phyloP scores from a whole-genome alignment of 2,888 invertebrate species.

The Galerucella nymphaeae region DNA sequence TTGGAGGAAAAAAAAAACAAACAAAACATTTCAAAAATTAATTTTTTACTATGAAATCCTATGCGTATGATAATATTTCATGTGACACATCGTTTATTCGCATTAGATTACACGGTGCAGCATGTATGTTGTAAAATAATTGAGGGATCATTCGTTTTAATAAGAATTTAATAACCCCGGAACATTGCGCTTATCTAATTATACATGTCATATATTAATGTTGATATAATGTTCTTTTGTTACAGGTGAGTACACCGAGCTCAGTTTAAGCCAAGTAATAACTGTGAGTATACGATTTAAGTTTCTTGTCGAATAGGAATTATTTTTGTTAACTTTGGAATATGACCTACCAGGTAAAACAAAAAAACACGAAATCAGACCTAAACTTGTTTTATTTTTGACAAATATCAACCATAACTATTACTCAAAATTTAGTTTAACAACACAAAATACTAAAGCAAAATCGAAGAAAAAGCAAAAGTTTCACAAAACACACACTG shows the following conservation, averaged over 20 bases:
- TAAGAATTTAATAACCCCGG: constrained; percentile 9
- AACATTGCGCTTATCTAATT: not conserved
- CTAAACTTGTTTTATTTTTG: too few relatives aligned
- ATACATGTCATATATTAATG: constrained; percentile 10
- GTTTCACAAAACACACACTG: too few relatives aligned
- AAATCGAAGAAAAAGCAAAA: too few relatives aligned
- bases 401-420: too few relatives aligned
- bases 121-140: too few relatives aligned
- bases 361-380: too few relatives aligned
- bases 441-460: too few relatives aligned
- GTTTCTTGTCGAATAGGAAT: not conserved
- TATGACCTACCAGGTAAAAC: not conserved
- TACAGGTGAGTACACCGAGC: constrained; percentile 18
- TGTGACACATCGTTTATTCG: not conserved
- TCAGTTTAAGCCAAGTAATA: not conserved
- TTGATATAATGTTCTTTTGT: constrained; percentile 10
- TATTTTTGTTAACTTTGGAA: not conserved
- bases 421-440: too few relatives aligned
- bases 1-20: too few relatives aligned
- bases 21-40: not conserved
- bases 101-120: not conserved
- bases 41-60: not conserved
- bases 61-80: not conserved
- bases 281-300: not conserved
- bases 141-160: constrained; percentile 7